Conservation (phyloP, 2,888 invertebrate species). For the Xylophagus ater region DNA sequence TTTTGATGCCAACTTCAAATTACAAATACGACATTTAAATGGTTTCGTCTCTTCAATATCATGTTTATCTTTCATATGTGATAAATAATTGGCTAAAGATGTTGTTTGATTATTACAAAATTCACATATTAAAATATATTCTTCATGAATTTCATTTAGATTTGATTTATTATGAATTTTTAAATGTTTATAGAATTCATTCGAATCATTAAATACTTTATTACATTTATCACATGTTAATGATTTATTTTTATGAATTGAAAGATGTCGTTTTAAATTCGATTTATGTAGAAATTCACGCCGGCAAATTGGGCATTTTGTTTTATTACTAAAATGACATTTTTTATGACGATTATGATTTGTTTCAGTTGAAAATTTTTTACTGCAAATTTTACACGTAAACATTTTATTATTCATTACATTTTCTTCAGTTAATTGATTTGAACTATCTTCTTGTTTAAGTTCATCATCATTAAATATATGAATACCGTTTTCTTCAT, state of each 20-base stretch:
- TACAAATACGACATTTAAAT: slow-evolving; percentile 14
- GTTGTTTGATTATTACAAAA: slow-evolving; percentile 11
- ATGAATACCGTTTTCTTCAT: neutral
- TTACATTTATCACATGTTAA: slow-evolving; percentile 14
- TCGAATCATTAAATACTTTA: slow-evolving; percentile 10
- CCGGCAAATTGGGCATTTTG: slow-evolving; percentile 14
- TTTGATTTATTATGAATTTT: slow-evolving; percentile 11
- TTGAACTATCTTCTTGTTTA: neutral
- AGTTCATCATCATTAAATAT: neutral
- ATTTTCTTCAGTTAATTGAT: too few species aligned
- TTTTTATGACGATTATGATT: slow-evolving; percentile 8
- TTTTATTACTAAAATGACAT: slow-evolving; percentile 9
- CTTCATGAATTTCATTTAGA: neutral
- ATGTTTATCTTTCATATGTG: slow-evolving; percentile 15
- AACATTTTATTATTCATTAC: neutral
- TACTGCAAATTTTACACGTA: slow-evolving; percentile 10
- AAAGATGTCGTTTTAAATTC: slow-evolving; percentile 15
- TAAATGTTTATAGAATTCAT: slow-evolving; percentile 11
- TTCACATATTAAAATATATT: slow-evolving; percentile 14
- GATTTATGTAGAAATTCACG: slow-evolving; percentile 12
- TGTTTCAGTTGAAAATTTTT: slow-evolving; percentile 6
- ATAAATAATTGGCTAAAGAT: slow-evolving; percentile 10
- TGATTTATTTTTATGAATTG: slow-evolving; percentile 8
- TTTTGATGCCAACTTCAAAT: slow-evolving; percentile 14
- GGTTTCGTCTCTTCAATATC: slow-evolving; percentile 11